A percentile compares a stretch with the other conserved stretches of the same genome.
Conservation (phyloP, 1,140 invertebrate genomes). For the Bombus soroeensis region DNA sequence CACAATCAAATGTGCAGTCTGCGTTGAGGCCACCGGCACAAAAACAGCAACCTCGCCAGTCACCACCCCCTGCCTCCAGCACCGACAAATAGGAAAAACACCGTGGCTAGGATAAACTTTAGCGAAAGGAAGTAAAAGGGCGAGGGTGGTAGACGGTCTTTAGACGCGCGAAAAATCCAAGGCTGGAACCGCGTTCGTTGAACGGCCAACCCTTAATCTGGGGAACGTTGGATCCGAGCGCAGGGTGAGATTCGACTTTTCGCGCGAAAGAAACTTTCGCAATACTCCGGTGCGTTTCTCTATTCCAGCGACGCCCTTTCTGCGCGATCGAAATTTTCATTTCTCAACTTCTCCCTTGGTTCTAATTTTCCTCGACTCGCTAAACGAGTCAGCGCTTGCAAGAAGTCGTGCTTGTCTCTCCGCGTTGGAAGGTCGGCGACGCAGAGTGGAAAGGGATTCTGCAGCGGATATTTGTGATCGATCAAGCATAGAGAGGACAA, state of each 20-base stretch:
- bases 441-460: neutral
- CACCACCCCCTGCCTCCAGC: neutral
- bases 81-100: conserved; percentile 42
- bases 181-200: conserved; percentile 33
- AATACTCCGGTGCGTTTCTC: conserved; percentile 42
- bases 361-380: conserved; percentile 39
- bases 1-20: conserved; percentile 53
- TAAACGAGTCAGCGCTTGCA: neutral
- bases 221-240: neutral
- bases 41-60: conserved; percentile 39
- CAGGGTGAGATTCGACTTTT: conserved; percentile 7
- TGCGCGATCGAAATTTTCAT: conserved; percentile 58
- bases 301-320: too few relatives aligned
- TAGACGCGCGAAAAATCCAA: conserved; percentile 55
- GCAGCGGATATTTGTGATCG: neutral
- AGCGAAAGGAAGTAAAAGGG: neutral
- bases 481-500: neutral
- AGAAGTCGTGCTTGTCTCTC: neutral
- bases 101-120: conserved; percentile 48
- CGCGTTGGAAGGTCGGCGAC: too few relatives aligned
- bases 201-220: conserved; percentile 26
- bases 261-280: conserved; percentile 58
- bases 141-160: conserved; percentile 5
- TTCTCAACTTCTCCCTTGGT: conserved; percentile 8
- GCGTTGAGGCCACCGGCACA: conserved; percentile 43